Conservation (phyloP, 2,113 vertebrate species). For the Rhea americana region DNA sequence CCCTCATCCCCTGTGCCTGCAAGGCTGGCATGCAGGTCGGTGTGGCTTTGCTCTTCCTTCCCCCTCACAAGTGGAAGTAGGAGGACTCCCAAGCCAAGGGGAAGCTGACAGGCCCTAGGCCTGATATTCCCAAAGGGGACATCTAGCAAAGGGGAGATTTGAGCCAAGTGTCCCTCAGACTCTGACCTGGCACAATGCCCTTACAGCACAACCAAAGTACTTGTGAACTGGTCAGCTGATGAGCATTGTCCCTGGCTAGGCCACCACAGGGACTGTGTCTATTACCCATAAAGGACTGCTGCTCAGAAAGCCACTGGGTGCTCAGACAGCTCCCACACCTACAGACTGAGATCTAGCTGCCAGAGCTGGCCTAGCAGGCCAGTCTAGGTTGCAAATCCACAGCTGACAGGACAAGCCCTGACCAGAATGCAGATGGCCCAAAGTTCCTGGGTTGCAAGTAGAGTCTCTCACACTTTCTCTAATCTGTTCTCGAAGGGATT, state of each 20-base stretch:
- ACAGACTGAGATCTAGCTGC: background rate
- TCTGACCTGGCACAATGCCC: background rate
- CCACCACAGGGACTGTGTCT: background rate
- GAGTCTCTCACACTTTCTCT: conserved; percentile 18
- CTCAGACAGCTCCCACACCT: conserved; percentile 31
- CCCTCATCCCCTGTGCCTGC: background rate
- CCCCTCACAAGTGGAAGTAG: background rate
- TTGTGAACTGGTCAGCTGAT: background rate
- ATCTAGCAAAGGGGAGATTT: background rate
- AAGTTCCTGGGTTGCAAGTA: background rate
- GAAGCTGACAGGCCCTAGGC: background rate
- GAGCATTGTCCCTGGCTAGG: background rate
- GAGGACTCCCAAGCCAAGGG: background rate
- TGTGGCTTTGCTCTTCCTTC: background rate
- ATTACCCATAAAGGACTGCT: background rate
- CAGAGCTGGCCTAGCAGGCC: conserved; percentile 44
- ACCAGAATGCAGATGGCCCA: background rate
- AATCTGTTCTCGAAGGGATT: conserved; percentile 1
- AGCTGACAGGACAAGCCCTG: conserved; percentile 44
- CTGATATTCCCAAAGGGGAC: background rate
- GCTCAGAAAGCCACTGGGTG: accelerated
- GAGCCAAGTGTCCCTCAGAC: background rate
- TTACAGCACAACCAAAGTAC: background rate
- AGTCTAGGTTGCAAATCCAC: conserved; percentile 39
- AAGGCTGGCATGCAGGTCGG: background rate